Conservation (phyloP, 2,888 invertebrate species). For the Caenorhabditis becei region DNA sequence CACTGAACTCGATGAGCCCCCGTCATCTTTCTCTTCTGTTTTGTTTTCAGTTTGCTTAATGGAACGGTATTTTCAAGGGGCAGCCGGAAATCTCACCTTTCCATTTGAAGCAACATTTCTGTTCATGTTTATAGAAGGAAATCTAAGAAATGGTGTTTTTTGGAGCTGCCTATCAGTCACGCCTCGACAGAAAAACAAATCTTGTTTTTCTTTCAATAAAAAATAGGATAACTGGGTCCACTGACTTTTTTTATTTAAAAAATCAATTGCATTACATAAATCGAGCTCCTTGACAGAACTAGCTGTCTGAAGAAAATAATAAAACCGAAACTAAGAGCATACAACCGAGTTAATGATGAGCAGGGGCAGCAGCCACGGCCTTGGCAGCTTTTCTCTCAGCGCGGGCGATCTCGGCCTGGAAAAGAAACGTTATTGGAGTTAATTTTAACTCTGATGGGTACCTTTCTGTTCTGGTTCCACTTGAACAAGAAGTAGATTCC, state of each 20-base stretch:
- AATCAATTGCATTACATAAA: conserved; percentile 51
- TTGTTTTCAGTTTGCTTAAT: conserved; percentile 26
- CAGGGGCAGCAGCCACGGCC: conserved; percentile 48
- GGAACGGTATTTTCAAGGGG: too few relatives aligned
- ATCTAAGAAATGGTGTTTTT: too few relatives aligned
- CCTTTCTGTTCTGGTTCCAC: conserved; percentile 76
- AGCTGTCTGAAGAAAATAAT: conserved; percentile 34
- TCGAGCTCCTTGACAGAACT: conserved; percentile 31
- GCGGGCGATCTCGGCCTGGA: conserved; percentile 64
- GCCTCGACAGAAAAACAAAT: too few relatives aligned
- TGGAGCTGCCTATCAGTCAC: background rate
- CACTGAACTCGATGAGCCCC: conserved; percentile 22
- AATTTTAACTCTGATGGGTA: background rate
- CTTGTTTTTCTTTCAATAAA: too few relatives aligned
- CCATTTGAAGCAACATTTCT: background rate
- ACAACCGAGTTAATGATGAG: conserved; percentile 50
- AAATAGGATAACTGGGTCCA: too few relatives aligned
- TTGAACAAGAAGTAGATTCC: conserved; percentile 76
- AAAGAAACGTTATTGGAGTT: conserved; percentile 1
- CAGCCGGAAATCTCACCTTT: too few relatives aligned
- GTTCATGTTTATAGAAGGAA: background rate
- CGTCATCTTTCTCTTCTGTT: conserved; percentile 32
- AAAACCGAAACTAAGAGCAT: conserved; percentile 46
- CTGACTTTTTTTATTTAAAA: conserved; percentile 40
- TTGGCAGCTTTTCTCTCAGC: conserved; percentile 62